A percentile compares a stretch with the other conserved stretches of the same genome.
Evolutionary conservation across 2,797 vertebrate genomes (phyloP).

Genomic region (Falco rusticolus): DNA sequence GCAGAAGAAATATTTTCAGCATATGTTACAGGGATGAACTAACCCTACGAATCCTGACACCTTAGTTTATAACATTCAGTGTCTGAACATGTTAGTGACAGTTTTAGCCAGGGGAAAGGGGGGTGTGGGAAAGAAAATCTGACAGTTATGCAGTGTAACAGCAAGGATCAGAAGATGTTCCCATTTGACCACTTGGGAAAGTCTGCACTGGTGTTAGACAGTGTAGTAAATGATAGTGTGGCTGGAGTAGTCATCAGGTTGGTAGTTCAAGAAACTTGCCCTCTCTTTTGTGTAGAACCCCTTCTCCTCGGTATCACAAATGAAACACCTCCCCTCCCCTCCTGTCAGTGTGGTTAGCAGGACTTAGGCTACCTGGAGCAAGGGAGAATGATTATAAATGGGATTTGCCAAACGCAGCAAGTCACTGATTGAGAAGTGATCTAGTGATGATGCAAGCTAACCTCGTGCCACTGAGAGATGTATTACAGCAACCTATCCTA

Average conservation of each 20-base stretch:
- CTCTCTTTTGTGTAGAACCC: background rate
- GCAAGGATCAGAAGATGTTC: background rate
- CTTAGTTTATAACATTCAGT: background rate
- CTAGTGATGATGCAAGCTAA: background rate
- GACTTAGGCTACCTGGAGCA: background rate
- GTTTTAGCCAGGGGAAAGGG: accelerated
- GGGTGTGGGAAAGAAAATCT: background rate
- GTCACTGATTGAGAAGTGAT: background rate
- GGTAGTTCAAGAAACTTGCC: background rate
- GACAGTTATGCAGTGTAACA: background rate
- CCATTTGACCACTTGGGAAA: background rate
- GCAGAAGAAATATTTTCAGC: background rate
- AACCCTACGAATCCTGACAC: background rate
- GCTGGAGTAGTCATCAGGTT: background rate
- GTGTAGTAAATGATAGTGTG: background rate
- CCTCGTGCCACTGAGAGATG: background rate
- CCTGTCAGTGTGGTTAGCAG: background rate
- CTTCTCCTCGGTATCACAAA: background rate
- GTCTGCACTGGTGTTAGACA: background rate
- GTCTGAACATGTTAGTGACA: background rate
- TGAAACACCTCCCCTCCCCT: background rate
- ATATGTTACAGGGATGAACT: background rate
- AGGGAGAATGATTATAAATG: background rate
- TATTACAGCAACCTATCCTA: background rate
- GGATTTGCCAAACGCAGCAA: background rate